Percentiles rank a stretch among this genome's conserved stretches.
These are phyloP conservation scores for Antechinus stuartii DNA, from an alignment of 2,113 vertebrate species.

Conservation along the genomic window DNA sequence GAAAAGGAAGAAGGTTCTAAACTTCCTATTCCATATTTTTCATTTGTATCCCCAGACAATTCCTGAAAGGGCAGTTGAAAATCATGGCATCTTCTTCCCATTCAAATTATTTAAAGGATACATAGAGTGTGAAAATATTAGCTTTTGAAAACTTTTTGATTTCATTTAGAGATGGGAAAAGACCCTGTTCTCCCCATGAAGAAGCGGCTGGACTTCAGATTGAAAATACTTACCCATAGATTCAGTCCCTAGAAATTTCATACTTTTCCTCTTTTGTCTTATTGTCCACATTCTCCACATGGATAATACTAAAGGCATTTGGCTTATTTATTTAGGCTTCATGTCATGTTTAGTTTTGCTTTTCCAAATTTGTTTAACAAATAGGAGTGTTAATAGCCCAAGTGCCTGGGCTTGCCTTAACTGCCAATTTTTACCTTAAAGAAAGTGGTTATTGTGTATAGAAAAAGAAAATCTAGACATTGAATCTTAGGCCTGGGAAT, in stretches of 20 bases:
- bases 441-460: not conserved
- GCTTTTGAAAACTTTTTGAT: not conserved
- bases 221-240: not conserved
- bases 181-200: constrained; percentile 18
- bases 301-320: not conserved
- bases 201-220: not conserved
- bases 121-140: not conserved
- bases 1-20: not conserved
- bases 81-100: not conserved
- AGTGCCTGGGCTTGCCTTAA: not conserved
- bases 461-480: not conserved
- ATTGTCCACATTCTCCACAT: not conserved
- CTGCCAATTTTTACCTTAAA: not conserved
- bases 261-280: not conserved
- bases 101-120: not conserved
- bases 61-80: not conserved
- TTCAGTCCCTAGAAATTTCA: not conserved
- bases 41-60: not conserved
- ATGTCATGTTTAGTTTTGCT: not conserved
- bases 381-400: not conserved
- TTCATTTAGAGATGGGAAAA: not conserved
- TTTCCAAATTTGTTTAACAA: not conserved
- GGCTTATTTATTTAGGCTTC: not conserved
- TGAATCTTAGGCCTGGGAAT: not conserved
- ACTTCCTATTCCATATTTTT: not conserved